These are phyloP conservation scores for Tridacna gigas DNA, from an alignment of 2,888 invertebrate genomes.

Conservation along the genomic window DNA sequence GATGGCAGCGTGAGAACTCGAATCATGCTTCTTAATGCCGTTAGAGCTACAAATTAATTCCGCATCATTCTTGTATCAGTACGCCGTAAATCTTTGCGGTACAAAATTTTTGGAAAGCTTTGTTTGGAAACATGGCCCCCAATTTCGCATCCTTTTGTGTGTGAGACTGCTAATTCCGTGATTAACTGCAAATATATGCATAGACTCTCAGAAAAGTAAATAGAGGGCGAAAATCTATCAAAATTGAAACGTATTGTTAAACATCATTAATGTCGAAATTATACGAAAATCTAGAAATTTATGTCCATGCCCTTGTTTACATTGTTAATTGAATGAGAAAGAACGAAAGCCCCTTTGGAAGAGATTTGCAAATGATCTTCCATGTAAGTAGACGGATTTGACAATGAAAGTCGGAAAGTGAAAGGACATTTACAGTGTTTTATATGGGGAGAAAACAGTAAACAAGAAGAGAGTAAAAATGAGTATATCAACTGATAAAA, in stretches of 20 bases:
- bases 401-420: not conserved
- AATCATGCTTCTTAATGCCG: not conserved
- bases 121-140: conserved; percentile 23
- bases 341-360: not conserved
- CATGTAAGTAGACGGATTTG: conserved; percentile 1
- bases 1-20: not conserved
- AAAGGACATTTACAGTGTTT: not conserved
- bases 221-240: conserved; percentile 31
- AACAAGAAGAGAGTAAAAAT: no score
- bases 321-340: conserved; percentile 25
- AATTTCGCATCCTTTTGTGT: conserved; percentile 20
- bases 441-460: no score
- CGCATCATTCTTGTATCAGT: not conserved
- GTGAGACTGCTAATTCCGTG: conserved; percentile 24
- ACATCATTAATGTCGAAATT: conserved; percentile 43
- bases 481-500: no score
- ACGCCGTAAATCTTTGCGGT: conserved; percentile 13
- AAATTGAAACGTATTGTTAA: conserved; percentile 40
- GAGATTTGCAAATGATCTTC: not conserved
- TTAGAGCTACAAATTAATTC: conserved; percentile 15
- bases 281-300: conserved; percentile 41
- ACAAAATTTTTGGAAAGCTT: conserved; percentile 10
- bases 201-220: conserved; percentile 26
- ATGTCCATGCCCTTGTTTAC: conserved; percentile 34
- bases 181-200: conserved; percentile 56